Percentiles rank a stretch among this genome's conserved stretches.
Conservation (phyloP, 2,888 invertebrate genomes). For the Asteroscopus sphinx region DNA sequence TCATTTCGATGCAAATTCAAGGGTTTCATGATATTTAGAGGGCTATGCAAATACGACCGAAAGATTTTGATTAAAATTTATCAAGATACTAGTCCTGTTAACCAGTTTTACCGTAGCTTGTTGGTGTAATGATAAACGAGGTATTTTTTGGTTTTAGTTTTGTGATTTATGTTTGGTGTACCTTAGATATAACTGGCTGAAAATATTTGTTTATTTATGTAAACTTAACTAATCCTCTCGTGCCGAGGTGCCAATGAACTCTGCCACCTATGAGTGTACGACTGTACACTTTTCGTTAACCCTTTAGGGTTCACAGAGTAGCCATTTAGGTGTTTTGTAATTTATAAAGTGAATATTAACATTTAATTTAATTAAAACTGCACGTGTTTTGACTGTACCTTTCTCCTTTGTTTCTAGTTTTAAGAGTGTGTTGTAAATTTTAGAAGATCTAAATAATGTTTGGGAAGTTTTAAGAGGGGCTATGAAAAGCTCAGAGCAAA, state of each 20-base stretch:
- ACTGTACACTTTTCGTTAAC: too few species aligned
- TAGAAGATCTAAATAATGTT: conserved; percentile 31
- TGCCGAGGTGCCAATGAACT: too few species aligned
- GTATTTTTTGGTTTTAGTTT: neutral
- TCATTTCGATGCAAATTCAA: conserved; percentile 87
- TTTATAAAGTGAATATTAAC: conserved; percentile 6
- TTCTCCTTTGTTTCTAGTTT: conserved; percentile 5
- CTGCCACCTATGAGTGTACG: too few species aligned
- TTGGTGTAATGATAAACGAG: conserved; percentile 2
- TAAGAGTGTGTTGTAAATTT: conserved; percentile 10
- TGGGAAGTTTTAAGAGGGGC: conserved; percentile 21
- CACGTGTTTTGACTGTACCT: neutral
- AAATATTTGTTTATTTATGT: too few species aligned
- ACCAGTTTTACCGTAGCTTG: conserved; percentile 27
- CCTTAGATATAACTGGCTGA: neutral
- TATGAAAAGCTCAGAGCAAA: conserved; percentile 28
- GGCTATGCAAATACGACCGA: conserved; percentile 82
- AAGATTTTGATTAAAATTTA: conserved; percentile 87
- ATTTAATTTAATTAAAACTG: conserved; percentile 2
- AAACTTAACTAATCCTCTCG: neutral
- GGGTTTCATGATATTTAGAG: conserved; percentile 82
- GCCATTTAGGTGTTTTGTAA: neutral
- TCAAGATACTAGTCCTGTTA: conserved; percentile 61
- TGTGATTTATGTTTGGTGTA: neutral
- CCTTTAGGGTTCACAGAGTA: too few species aligned